These are phyloP conservation scores for Ceratothoa steindachneri DNA, from an alignment of 2,888 invertebrate genomes.

Conservation along the genomic window DNA sequence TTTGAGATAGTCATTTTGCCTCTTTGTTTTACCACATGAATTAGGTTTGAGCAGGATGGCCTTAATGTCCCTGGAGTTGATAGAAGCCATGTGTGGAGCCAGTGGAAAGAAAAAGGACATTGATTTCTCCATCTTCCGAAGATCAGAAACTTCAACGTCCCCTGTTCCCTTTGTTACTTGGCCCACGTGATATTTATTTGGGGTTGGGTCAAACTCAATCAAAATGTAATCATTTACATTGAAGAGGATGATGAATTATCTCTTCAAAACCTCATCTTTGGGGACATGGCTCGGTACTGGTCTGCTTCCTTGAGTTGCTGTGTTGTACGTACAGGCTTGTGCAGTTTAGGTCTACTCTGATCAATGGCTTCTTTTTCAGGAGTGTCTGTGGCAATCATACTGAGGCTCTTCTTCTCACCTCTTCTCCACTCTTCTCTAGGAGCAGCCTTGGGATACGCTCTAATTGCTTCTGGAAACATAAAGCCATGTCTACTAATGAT, in stretches of 20 bases:
- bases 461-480: slow-evolving; percentile 9
- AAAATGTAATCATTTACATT: slow-evolving; percentile 9
- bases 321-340: too few relatives aligned
- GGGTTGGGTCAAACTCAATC: slow-evolving; percentile 18
- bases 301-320: too few relatives aligned
- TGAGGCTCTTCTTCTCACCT: slow-evolving; percentile 6
- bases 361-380: slow-evolving; percentile 19
- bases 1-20: not conserved
- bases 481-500: too few relatives aligned
- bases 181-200: slow-evolving; percentile 15
- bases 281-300: too few relatives aligned
- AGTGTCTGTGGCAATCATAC: slow-evolving; percentile 23
- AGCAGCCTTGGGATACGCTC: not conserved
- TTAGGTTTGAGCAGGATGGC: not conserved
- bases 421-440: slow-evolving; percentile 11
- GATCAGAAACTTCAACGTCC: not conserved
- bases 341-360: too few relatives aligned
- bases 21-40: not conserved
- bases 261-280: too few relatives aligned
- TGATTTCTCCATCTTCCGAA: not conserved
- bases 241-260: too few relatives aligned
- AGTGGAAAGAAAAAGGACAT: not conserved
- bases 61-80: not conserved
- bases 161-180: not conserved
- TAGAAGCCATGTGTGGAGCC: not conserved